Evolutionary conservation across 2,113 vertebrate genomes (phyloP).

Genomic region (Pygoscelis adeliae): DNA sequence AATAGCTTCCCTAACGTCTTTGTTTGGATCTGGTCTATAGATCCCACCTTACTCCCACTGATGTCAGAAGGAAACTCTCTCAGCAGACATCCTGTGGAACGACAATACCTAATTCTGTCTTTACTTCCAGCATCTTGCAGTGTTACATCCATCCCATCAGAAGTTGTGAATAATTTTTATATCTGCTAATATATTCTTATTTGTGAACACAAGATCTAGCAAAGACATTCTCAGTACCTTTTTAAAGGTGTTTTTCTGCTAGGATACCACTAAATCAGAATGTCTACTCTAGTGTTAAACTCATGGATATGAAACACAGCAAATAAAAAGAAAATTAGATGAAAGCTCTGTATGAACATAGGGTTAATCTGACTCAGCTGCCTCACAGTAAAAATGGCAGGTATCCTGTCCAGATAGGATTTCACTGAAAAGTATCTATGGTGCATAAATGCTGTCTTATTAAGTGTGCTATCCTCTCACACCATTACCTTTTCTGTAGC

Average conservation of each 20-base stretch:
- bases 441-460: neutral
- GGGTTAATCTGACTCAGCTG: neutral
- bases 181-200: neutral
- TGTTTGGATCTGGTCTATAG: slow-evolving; percentile 25
- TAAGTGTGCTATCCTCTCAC: neutral
- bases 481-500: neutral
- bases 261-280: neutral
- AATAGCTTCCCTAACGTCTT: slow-evolving; percentile 12
- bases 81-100: neutral
- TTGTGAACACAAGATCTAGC: neutral
- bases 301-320: neutral
- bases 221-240: neutral
- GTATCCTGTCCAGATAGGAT: neutral
- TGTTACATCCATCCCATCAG: neutral
- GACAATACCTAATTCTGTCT: neutral
- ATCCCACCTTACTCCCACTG: neutral
- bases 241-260: neutral
- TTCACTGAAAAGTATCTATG: neutral
- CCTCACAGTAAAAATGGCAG: neutral
- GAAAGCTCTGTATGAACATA: neutral
- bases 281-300: neutral
- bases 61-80: neutral
- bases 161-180: neutral
- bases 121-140: neutral
- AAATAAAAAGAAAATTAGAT: neutral